These are phyloP conservation scores for Stegodyphus mimosarum DNA, from an alignment of 1,140 invertebrate genomes.

Conservation along the genomic window DNA sequence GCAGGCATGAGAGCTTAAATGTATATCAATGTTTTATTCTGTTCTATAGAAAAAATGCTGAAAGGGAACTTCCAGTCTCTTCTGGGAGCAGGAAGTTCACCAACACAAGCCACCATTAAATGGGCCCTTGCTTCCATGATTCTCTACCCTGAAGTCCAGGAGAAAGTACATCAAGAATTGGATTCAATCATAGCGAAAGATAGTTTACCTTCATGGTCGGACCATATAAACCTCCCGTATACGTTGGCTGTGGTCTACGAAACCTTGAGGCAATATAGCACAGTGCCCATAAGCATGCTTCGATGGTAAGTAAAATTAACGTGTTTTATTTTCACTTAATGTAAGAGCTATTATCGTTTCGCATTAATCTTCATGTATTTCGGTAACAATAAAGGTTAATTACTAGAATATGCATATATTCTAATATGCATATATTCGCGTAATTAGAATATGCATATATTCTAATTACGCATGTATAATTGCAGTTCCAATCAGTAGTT, in stretches of 20 bases:
- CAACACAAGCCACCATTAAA: conserved; percentile 61
- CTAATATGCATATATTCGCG: no score
- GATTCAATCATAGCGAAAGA: conserved; percentile 62
- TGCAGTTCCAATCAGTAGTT: background rate
- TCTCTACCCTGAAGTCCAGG: conserved; percentile 62
- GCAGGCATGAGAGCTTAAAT: background rate
- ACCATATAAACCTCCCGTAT: conserved; percentile 61
- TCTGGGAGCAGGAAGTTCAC: conserved; percentile 65
- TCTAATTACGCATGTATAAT: background rate
- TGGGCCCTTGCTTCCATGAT: conserved; percentile 63
- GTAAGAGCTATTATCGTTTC: background rate
- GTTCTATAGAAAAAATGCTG: conserved; percentile 58
- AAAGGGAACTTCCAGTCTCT: conserved; percentile 62
- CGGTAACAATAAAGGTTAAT: background rate
- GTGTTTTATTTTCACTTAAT: background rate
- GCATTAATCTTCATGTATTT: background rate
- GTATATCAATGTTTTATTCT: background rate
- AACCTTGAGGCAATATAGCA: conserved; percentile 60
- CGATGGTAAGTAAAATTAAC: conserved; percentile 33
- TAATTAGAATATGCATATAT: background rate
- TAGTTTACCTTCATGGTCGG: conserved; percentile 57
- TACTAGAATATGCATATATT: background rate
- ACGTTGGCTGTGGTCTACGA: conserved; percentile 63
- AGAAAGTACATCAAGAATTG: conserved; percentile 63
- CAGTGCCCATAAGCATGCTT: conserved; percentile 61